Conservation (phyloP, 2,888 invertebrate genomes). For the Macrosoma leucophasiata region DNA sequence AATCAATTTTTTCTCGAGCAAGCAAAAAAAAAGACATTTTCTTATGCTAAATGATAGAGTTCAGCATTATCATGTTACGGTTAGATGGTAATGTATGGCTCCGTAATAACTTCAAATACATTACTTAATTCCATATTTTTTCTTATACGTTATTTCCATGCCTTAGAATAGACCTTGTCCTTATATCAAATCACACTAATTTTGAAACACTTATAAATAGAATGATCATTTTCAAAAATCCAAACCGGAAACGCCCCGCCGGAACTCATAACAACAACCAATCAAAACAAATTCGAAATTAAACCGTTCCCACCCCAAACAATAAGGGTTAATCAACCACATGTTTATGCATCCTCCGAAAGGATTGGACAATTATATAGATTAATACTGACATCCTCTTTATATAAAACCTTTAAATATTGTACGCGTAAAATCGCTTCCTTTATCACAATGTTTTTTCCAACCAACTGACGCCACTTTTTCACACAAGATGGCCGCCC, state of each 20-base stretch:
- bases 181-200: too few relatives aligned
- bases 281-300: slow-evolving; percentile 71
- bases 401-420: slow-evolving; percentile 52
- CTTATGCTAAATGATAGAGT: too few relatives aligned
- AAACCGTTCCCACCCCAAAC: slow-evolving; percentile 48
- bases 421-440: slow-evolving; percentile 70
- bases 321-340: slow-evolving; percentile 61
- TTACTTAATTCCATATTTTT: too few relatives aligned
- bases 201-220: too few relatives aligned
- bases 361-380: slow-evolving; percentile 71
- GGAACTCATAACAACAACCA: slow-evolving; percentile 46
- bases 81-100: too few relatives aligned
- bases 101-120: too few relatives aligned
- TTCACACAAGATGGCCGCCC: slow-evolving; percentile 46
- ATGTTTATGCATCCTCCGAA: slow-evolving; percentile 56
- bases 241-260: slow-evolving; percentile 40
- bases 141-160: too few relatives aligned
- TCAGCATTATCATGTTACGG: too few relatives aligned
- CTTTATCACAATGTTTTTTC: slow-evolving; percentile 62
- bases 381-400: slow-evolving; percentile 66
- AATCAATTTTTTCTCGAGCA: too few relatives aligned
- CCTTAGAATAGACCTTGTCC: too few relatives aligned
- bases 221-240: too few relatives aligned
- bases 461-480: slow-evolving; percentile 62
- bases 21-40: too few relatives aligned